Conservation (phyloP, 1,140 invertebrate species). For the Drosophila neocordata region DNA sequence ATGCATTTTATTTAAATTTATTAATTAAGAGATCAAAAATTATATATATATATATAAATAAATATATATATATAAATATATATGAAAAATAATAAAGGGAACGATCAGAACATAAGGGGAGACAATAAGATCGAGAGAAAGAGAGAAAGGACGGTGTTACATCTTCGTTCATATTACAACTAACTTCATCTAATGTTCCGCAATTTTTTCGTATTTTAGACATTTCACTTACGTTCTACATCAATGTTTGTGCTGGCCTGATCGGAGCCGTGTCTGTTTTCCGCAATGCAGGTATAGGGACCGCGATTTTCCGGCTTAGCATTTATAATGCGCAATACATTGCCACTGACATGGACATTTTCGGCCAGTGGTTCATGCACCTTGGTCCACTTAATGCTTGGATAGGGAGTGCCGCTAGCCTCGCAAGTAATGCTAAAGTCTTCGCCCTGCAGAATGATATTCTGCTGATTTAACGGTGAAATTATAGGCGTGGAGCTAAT, state of each 20-base stretch:
- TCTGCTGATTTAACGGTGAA: slow-evolving; percentile 86
- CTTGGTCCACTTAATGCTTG: slow-evolving; percentile 91
- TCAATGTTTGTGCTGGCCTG: slow-evolving; percentile 90
- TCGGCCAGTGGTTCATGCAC: slow-evolving; percentile 86
- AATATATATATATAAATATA: too few relatives aligned
- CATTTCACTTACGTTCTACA: slow-evolving; percentile 90
- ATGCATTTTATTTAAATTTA: slow-evolving; percentile 11
- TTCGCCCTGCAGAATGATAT: slow-evolving; percentile 91
- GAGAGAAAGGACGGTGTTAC: slow-evolving; percentile 40
- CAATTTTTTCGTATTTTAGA: neutral
- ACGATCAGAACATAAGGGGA: slow-evolving; percentile 31
- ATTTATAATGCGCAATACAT: slow-evolving; percentile 88
- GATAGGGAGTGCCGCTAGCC: slow-evolving; percentile 87
- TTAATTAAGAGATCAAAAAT: neutral
- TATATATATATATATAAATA: too few relatives aligned
- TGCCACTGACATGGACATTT: slow-evolving; percentile 87
- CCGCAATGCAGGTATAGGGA: slow-evolving; percentile 89
- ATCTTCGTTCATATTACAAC: neutral
- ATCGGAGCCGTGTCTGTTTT: slow-evolving; percentile 84
- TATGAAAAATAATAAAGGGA: slow-evolving; percentile 10
- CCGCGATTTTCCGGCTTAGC: slow-evolving; percentile 90
- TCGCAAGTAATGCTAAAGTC: slow-evolving; percentile 90
- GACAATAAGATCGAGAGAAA: slow-evolving; percentile 40
- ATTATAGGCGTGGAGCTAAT: slow-evolving; percentile 83
- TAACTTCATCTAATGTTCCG: neutral